phyloP scores from a whole-genome alignment of 2,888 invertebrate genomes.

The Sussaba pulchella region DNA sequence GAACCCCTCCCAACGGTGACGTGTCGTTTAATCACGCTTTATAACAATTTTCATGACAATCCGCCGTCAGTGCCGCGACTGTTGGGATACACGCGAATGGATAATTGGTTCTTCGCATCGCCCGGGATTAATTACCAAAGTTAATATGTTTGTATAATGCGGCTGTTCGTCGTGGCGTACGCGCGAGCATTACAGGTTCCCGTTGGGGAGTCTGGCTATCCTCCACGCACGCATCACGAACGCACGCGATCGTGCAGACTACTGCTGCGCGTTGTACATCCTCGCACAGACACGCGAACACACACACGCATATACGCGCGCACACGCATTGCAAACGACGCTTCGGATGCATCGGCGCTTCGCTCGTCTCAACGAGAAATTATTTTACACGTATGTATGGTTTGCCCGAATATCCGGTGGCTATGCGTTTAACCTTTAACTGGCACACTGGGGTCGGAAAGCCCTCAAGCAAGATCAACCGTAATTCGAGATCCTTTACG shows the following conservation, averaged over 20 bases:
- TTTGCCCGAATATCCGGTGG: constrained; percentile 76
- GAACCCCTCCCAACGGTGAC: not conserved
- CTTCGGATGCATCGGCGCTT: constrained; percentile 2
- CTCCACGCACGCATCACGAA: constrained; percentile 35
- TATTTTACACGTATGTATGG: constrained; percentile 62
- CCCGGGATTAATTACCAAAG: constrained; percentile 57
- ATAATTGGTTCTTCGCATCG: constrained; percentile 52
- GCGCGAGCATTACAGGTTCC: constrained; percentile 40
- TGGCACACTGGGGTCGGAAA: no score
- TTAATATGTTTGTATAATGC: constrained; percentile 60
- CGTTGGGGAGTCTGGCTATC: constrained; percentile 39
- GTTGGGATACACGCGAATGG: constrained; percentile 35
- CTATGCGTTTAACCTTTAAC: constrained; percentile 19
- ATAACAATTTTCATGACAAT: constrained; percentile 50
- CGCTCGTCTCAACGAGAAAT: constrained; percentile 69
- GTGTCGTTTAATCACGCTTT: constrained; percentile 17
- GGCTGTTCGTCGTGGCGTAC: constrained; percentile 22
- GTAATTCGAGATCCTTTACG: not conserved
- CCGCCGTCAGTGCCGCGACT: constrained; percentile 22
- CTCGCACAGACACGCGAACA: no score
- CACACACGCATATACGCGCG: not conserved
- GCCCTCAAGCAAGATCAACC: not conserved
- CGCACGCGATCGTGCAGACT: constrained; percentile 37
- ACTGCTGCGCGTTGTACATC: constrained; percentile 6
- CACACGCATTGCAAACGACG: no score